Percentiles rank a stretch among this genome's conserved stretches.
Evolutionary conservation across 1,140 invertebrate genomes (phyloP).

Genomic region (Trichomalopsis sarcophagae): DNA sequence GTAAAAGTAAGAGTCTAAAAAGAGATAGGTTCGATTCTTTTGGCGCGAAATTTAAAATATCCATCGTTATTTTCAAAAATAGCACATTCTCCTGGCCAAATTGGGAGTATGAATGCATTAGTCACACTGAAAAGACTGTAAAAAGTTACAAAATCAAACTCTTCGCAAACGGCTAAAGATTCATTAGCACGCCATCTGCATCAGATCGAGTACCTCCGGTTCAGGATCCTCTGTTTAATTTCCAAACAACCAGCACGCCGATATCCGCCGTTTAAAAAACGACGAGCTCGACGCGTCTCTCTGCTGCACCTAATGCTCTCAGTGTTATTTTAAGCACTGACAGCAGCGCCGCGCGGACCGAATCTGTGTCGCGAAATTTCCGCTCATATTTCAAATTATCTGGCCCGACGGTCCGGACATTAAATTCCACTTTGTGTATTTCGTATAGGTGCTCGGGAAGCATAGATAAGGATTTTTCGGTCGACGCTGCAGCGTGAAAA

Average conservation of each 20-base stretch:
- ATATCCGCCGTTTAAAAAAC: not conserved
- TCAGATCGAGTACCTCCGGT: not conserved
- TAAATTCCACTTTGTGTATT: not conserved
- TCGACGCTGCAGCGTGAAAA: not conserved
- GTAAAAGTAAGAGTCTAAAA: too few species aligned
- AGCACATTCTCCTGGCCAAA: too few species aligned
- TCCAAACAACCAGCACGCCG: not conserved
- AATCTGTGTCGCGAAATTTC: slow-evolving; percentile 7
- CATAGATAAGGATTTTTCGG: not conserved
- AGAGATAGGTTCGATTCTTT: too few species aligned
- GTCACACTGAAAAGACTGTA: too few species aligned
- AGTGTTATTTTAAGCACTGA: not conserved
- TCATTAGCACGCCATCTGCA: not conserved
- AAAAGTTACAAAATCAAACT: too few species aligned
- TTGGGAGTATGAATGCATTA: too few species aligned
- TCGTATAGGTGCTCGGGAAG: not conserved
- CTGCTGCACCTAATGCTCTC: not conserved
- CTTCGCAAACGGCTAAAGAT: not conserved
- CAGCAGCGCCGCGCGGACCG: not conserved
- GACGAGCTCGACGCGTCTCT: not conserved
- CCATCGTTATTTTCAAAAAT: too few species aligned
- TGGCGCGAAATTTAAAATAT: not conserved
- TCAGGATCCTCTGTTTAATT: not conserved
- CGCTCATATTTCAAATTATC: slow-evolving; percentile 32
- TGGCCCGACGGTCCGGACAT: not conserved